phyloP scores from a whole-genome alignment of 2,888 invertebrate species.

The Melieria omissa region DNA sequence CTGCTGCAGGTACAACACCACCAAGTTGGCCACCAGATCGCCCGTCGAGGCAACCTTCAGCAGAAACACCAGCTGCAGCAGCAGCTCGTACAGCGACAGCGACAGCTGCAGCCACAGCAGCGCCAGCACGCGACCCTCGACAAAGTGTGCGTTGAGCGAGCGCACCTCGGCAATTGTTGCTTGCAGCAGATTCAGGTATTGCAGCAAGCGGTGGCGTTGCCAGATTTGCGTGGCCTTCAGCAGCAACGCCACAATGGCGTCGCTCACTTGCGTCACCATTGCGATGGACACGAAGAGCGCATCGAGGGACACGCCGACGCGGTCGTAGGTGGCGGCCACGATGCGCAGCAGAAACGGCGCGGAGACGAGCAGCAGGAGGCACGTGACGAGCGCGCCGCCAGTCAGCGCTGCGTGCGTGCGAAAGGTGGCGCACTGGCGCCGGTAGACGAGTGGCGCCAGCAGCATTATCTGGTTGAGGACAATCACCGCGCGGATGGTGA shows the following conservation, averaged over 20 bases:
- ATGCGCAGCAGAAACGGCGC: conserved; percentile 20
- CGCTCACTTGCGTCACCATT: conserved; percentile 33
- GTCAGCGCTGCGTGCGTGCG: conserved; percentile 17
- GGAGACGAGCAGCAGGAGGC: conserved; percentile 4
- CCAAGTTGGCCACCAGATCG: conserved; percentile 52
- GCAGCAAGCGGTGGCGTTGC: conserved; percentile 30
- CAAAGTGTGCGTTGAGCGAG: conserved; percentile 30
- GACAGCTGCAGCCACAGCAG: conserved; percentile 45
- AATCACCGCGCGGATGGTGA: conserved; percentile 47
- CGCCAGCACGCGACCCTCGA: conserved; percentile 43
- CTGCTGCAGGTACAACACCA: conserved; percentile 55
- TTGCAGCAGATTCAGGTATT: conserved; percentile 33
- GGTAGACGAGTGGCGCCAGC: conserved; percentile 49
- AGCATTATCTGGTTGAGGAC: conserved; percentile 50
- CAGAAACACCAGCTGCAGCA: conserved; percentile 14
- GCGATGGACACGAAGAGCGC: conserved; percentile 35
- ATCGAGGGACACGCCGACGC: conserved; percentile 29
- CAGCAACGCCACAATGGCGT: conserved; percentile 35
- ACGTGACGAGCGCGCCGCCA: conserved; percentile 2
- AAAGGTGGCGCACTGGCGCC: conserved; percentile 8
- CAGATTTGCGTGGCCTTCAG: conserved; percentile 40
- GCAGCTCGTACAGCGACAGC: conserved; percentile 19
- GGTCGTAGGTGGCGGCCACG: conserved; percentile 15
- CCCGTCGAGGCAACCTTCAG: conserved; percentile 2
- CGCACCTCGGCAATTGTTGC: conserved; percentile 22